Conservation (phyloP, 2,888 invertebrate species). For the Heliconius ismenius region DNA sequence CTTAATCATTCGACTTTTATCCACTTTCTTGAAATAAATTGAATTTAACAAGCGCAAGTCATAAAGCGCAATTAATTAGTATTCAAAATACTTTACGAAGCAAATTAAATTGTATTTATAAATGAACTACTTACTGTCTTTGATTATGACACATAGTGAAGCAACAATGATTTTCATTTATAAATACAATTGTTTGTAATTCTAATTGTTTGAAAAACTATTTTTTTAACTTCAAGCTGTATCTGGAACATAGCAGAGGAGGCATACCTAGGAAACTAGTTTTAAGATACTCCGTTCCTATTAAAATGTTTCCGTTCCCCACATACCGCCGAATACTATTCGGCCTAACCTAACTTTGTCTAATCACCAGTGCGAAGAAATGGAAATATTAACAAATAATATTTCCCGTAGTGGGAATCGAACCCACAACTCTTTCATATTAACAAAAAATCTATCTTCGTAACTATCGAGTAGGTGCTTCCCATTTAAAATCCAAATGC, state of each 20-base stretch:
- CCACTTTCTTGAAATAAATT: conserved; percentile 3
- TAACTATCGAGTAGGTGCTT: background rate
- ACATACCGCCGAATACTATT: no score
- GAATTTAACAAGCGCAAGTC: background rate
- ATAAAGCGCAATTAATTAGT: background rate
- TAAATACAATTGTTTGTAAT: background rate
- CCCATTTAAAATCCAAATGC: background rate
- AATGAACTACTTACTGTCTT: background rate
- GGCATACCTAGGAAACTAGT: no score
- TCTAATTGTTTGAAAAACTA: no score
- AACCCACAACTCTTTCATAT: no score
- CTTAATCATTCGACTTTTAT: background rate
- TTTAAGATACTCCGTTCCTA: background rate
- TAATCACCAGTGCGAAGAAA: no score
- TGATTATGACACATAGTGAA: background rate
- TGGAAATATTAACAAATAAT: no score
- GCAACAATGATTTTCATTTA: background rate
- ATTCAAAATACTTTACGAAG: background rate
- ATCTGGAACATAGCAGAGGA: no score
- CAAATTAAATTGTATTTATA: background rate
- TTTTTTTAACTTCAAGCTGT: no score
- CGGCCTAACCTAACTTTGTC: no score
- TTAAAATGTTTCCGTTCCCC: background rate
- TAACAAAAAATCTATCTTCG: background rate
- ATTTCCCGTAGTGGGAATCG: no score